A percentile compares a stretch with the other conserved stretches of the same genome.
phyloP scores from a whole-genome alignment of 1,140 invertebrate species.

The Conus betulinus region DNA sequence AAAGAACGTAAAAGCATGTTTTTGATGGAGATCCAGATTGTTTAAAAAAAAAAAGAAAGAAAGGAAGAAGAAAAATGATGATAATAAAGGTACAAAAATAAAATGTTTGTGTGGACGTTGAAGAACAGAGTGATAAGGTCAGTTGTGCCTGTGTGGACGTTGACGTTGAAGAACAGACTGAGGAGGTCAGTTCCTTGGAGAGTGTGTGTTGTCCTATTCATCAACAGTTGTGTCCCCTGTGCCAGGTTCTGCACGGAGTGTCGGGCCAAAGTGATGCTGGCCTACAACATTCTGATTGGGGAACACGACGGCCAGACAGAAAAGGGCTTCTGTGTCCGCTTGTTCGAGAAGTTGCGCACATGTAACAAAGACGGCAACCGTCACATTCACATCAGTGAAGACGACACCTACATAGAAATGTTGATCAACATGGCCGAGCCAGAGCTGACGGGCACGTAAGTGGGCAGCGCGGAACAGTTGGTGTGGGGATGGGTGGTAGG shows the following conservation, averaged over 20 bases:
- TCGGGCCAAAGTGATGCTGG: conserved; percentile 90
- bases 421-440: conserved; percentile 92
- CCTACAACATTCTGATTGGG: conserved; percentile 90
- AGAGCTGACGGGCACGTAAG: conserved; percentile 73
- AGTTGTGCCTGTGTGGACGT: no score
- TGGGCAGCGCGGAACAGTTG: background rate
- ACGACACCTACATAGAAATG: conserved; percentile 90
- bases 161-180: no score
- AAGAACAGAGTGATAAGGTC: no score
- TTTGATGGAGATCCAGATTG: no score
- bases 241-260: conserved; percentile 92
- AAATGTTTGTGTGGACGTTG: no score
- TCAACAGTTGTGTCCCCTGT: background rate
- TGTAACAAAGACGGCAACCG: conserved; percentile 91
- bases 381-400: conserved; percentile 90
- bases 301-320: conserved; percentile 89
- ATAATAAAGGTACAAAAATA: no score
- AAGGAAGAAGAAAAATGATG: no score
- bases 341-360: conserved; percentile 90
- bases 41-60: no score
- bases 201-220: no score
- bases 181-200: no score
- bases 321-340: conserved; percentile 89
- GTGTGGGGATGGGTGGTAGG: no score
- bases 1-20: no score